Base-by-base conservation (phyloP, 2,888 invertebrate species). In the Acanthosepion pharaonis region DNA sequence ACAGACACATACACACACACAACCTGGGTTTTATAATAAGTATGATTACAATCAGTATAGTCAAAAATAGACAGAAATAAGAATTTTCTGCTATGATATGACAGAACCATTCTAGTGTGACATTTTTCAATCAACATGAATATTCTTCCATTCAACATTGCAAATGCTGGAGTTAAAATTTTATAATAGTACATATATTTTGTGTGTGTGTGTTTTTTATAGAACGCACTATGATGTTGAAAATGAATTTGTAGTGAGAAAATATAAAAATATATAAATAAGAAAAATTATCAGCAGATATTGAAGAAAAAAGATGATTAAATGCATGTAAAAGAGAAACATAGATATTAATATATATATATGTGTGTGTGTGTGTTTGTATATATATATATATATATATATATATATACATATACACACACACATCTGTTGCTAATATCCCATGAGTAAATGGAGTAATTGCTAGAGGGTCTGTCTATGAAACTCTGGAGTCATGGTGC, bases 321-420 rank as follows among this genome's bases (percentile, higher is more conserved):
- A 64, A 64, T 64, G 20, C 55, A 55, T 55, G 42, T 42, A 42
- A 28, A 20, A 64, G 28, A 64, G 64, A 64, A 28, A 28, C 8
- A 8, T 28, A 64, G 8, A 64, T 23, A 64, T 64, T 28, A 64
- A 23, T 42, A 42, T 42, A 42, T 3, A 42, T 42, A 42, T 42
- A 42, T 42, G 2, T 42, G 2, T 2, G 2, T 42, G 2, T 42
- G 2, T 42, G 2, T 42, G 2, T 42, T 1, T 2, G 2, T 2
- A 42, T 42, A 42, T 42, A 42, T 42, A 42, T 42, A 42, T 42
- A 42, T 3, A 42, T 42, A 42, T 42, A 42, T 42, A 42, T 42
- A 42, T 42, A 42, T 42, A 42, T 42, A 42, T 42, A 42, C 3
- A 42, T 2, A 42, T 1, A 33, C 33, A 33, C 33, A 33, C 33